Evolutionary conservation across 2,113 vertebrate genomes (phyloP).

Genomic region (Carollia perspicillata): DNA sequence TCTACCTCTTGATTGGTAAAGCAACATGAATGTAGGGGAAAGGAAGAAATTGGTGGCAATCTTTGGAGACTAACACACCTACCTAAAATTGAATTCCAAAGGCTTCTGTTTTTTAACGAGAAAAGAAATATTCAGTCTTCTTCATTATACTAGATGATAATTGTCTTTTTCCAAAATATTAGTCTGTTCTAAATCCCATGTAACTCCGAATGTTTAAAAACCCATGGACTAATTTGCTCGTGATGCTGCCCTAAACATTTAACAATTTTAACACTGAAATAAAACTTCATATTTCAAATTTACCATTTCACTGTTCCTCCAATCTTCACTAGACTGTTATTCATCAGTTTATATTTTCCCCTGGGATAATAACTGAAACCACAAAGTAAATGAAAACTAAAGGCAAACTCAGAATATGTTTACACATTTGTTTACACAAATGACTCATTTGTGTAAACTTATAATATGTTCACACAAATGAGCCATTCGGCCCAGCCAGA

Average conservation of each 20-base stretch:
- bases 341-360: slow-evolving; percentile 6
- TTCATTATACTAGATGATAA: neutral
- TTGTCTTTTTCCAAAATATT: neutral
- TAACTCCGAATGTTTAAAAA: neutral
- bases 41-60: neutral
- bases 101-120: neutral
- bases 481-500: slow-evolving; percentile 28
- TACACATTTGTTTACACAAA: neutral
- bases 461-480: neutral
- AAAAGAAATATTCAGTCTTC: neutral
- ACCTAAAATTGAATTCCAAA: neutral
- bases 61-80: neutral
- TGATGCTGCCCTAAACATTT: neutral
- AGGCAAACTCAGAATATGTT: slow-evolving; percentile 23
- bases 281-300: neutral
- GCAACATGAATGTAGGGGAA: neutral
- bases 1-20: neutral
- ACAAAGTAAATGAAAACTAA: slow-evolving; percentile 50
- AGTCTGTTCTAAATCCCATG: neutral
- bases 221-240: neutral
- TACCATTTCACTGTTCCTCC: neutral
- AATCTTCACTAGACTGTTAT: neutral
- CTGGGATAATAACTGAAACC: neutral
- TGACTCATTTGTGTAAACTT: neutral
- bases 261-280: neutral